Base-by-base conservation (phyloP, 2,113 vertebrate species). In the Phalacrocorax aristotelis region DNA sequence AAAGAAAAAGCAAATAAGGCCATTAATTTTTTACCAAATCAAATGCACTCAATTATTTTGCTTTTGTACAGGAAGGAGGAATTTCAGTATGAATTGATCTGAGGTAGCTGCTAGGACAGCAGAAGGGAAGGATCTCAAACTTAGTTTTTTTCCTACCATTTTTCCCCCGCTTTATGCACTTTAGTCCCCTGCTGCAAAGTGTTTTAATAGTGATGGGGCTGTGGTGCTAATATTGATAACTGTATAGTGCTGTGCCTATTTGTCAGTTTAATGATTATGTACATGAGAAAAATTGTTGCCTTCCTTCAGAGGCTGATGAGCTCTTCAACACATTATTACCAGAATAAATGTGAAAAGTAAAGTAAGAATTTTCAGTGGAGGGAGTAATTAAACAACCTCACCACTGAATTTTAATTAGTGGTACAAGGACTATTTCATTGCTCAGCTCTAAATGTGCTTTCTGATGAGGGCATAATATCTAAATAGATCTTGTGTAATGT, bases 381-480 rank as follows among this genome's bases (percentile, higher is more conserved):
- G 71, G 83, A 96, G 87, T 97, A 96, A 98, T 98, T 97, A 98
- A 97, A 95, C 88, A 94, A 92, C 77, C 85, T 97, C 86, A 92
- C 66, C 79, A 90, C 87, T 96, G 97, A 97, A 95, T 98, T 98
- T 97, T 96, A 97, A 97, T 98, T 97, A 98, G 92, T 36, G 61
- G 66, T 89, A 95, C 82, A 95, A 97, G 79, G 87, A 86, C 66
- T 94, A 61, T 90, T 97, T 94, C 91, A 96, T 72, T 95, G 93
- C 94, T 87, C 34, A 83, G 42, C 69, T 74, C 42, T 87, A 91
- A 97, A 96, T 80, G 83, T 72, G 69, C n/a, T 94, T 92, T 92
- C 61, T 92, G 92, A 97, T 66, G 83, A 87, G 71, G 83, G 58
- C 40, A 58, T 91, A 95, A 97, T 90, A 77, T 77, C 54, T 51